phyloP scores from a whole-genome alignment of 2,888 invertebrate genomes.

The Agelastica alni region DNA sequence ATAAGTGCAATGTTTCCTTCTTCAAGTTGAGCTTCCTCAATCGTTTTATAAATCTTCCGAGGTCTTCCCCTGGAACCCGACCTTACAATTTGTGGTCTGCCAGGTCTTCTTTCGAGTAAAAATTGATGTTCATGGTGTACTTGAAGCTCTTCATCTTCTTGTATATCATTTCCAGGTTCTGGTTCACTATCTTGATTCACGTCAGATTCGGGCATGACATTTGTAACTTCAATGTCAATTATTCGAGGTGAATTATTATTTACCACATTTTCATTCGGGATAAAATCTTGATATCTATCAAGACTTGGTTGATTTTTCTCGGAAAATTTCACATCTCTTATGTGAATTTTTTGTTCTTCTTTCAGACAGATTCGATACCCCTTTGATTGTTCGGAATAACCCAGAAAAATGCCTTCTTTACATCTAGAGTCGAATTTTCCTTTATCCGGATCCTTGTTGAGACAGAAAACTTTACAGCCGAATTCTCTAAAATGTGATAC shows the following conservation, averaged over 20 bases:
- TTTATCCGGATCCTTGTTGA: too few species aligned
- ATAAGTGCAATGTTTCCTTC: not conserved
- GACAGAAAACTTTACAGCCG: slow-evolving; percentile 39
- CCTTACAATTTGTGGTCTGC: slow-evolving; percentile 14
- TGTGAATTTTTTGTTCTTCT: slow-evolving; percentile 26
- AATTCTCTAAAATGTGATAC: slow-evolving; percentile 39
- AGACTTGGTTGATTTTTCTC: not conserved
- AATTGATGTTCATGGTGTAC: too few species aligned
- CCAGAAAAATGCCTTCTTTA: slow-evolving; percentile 39
- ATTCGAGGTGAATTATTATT: not conserved
- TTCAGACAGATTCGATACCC: slow-evolving; percentile 36
- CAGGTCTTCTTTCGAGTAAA: too few species aligned
- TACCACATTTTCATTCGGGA: not conserved
- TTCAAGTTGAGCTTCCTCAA: too few species aligned
- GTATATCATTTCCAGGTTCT: too few species aligned
- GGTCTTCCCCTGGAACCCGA: slow-evolving; percentile 21
- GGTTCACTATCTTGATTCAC: not conserved
- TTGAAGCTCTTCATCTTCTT: too few species aligned
- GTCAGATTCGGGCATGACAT: too few species aligned
- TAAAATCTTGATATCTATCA: too few species aligned
- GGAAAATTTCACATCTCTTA: slow-evolving; percentile 35
- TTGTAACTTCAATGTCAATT: not conserved
- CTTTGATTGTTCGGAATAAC: slow-evolving; percentile 38
- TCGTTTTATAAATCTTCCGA: slow-evolving; percentile 4
- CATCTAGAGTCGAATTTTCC: slow-evolving; percentile 38